phyloP scores from a whole-genome alignment of 2,888 invertebrate species.

The Mythimna impura region DNA sequence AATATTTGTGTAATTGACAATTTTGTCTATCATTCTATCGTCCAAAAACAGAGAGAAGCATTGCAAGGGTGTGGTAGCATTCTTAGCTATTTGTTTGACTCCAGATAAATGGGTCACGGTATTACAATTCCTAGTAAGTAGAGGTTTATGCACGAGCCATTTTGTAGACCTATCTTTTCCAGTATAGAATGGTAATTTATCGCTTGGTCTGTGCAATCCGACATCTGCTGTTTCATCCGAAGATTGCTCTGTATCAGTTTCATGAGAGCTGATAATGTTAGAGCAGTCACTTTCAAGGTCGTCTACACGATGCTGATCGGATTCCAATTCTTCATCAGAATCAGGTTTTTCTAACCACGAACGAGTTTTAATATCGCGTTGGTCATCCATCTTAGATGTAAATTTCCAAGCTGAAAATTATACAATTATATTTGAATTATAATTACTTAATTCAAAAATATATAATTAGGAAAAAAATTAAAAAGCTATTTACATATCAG shows the following conservation, averaged over 20 bases:
- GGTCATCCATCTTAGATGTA: too few species aligned
- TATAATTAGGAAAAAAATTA: too few species aligned
- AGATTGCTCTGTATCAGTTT: not conserved
- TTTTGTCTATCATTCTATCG: slow-evolving; percentile 9
- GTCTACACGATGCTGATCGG: too few species aligned
- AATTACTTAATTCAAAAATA: too few species aligned
- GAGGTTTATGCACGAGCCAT: not conserved
- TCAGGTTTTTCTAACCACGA: too few species aligned
- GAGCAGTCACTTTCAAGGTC: too few species aligned
- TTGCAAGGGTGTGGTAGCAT: slow-evolving; percentile 3
- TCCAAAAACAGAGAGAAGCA: slow-evolving; percentile 7
- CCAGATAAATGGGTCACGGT: not conserved
- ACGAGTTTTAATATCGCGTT: too few species aligned
- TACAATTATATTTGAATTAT: too few species aligned
- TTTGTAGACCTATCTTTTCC: slow-evolving; percentile 5
- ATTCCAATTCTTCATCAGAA: too few species aligned
- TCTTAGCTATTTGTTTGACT: slow-evolving; percentile 3
- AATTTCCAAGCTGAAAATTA: too few species aligned
- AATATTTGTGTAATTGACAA: slow-evolving; percentile 2
- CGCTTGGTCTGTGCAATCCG: not conserved
- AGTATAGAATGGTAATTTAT: not conserved
- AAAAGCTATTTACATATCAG: too few species aligned
- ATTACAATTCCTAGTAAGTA: not conserved
- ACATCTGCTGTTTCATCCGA: not conserved
- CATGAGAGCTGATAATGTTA: not conserved